These are phyloP conservation scores for Diabrotica balteata DNA, from an alignment of 2,888 invertebrate genomes.

Conservation along the genomic window DNA sequence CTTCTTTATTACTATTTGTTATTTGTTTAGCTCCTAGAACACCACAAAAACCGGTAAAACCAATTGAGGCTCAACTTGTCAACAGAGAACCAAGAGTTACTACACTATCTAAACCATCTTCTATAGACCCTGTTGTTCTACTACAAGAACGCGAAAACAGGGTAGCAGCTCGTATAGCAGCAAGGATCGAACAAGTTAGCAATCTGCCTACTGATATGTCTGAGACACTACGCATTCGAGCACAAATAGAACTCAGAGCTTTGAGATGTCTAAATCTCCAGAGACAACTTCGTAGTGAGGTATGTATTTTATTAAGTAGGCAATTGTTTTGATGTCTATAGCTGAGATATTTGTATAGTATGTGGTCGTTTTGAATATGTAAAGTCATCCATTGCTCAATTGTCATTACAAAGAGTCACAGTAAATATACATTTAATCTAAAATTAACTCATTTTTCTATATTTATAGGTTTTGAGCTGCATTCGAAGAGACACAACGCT, in stretches of 20 bases:
- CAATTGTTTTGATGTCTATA: too few species aligned
- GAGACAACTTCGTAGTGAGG: constrained; percentile 85
- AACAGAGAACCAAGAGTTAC: constrained; percentile 84
- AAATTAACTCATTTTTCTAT: too few species aligned
- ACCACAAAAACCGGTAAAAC: constrained; percentile 46
- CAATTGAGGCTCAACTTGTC: constrained; percentile 45
- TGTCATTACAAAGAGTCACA: too few species aligned
- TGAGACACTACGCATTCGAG: constrained; percentile 89
- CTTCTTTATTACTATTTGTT: background rate
- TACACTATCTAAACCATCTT: constrained; percentile 88
- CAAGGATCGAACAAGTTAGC: constrained; percentile 86
- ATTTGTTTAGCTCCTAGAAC: constrained; percentile 28
- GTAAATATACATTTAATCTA: too few species aligned
- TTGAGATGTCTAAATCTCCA: constrained; percentile 95
- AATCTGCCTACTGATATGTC: constrained; percentile 89
- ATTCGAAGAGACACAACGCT: constrained; percentile 94
- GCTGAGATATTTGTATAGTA: too few species aligned
- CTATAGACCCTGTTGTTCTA: constrained; percentile 92
- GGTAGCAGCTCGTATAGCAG: constrained; percentile 88
- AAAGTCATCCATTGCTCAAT: too few species aligned
- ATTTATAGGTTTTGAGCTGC: constrained; percentile 71
- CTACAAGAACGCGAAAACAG: constrained; percentile 96
- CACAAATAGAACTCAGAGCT: constrained; percentile 94
- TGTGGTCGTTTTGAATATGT: too few species aligned
- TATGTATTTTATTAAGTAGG: background rate